A percentile compares a stretch with the other conserved stretches of the same genome.
Conservation (phyloP, 2,797 vertebrate genomes). For the Crax fasciolata region DNA sequence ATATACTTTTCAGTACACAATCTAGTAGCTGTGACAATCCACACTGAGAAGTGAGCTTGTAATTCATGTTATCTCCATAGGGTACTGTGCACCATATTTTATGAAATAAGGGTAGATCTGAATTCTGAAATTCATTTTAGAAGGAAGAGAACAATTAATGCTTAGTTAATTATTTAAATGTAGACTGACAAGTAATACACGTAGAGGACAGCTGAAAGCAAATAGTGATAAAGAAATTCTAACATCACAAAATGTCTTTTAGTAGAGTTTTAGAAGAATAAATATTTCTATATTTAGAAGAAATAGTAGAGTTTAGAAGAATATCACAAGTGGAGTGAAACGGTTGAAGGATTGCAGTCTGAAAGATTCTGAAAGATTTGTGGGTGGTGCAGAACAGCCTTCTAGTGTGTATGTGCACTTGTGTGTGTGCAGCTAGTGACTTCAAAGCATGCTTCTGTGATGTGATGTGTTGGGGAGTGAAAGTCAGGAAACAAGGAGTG, state of each 20-base stretch:
- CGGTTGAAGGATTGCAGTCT: neutral
- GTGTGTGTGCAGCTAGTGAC: neutral
- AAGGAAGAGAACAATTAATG: neutral
- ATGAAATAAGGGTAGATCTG: neutral
- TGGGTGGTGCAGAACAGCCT: neutral
- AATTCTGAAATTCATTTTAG: conserved; percentile 23
- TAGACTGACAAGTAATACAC: neutral
- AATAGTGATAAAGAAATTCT: neutral
- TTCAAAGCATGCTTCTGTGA: neutral
- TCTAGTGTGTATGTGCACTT: neutral
- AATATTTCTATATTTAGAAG: too few relatives aligned
- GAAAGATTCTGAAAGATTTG: neutral
- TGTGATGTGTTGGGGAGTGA: neutral
- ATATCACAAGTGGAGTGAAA: neutral
- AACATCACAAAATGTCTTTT: neutral
- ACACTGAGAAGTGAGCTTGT: neutral
- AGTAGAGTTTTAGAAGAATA: neutral
- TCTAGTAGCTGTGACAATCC: neutral
- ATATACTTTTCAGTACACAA: conserved; percentile 20
- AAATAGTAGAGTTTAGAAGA: too few relatives aligned
- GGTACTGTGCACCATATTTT: conserved; percentile 8
- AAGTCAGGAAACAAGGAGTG: neutral
- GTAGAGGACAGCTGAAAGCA: neutral
- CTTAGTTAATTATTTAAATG: neutral
- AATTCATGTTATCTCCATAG: neutral